Conservation (phyloP, 2,113 vertebrate species). For the Thermophis baileyi region DNA sequence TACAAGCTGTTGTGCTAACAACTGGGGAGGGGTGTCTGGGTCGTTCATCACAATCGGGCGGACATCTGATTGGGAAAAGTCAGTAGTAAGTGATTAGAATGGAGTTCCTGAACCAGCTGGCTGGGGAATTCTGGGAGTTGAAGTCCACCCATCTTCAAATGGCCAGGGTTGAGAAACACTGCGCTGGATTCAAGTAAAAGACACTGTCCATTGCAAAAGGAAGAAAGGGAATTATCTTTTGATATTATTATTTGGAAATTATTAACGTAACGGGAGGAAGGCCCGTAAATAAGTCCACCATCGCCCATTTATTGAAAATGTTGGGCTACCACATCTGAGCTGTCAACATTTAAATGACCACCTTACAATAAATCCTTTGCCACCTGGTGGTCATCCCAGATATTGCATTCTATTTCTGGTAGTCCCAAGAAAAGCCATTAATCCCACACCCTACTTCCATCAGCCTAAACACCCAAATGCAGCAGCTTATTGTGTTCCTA, state of each 20-base stretch:
- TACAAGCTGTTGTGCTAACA: not conserved
- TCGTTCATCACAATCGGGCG: not conserved
- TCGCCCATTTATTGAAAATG: not conserved
- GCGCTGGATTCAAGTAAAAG: not conserved
- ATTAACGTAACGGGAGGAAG: not conserved
- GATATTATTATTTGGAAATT: not conserved
- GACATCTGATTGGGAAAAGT: not conserved
- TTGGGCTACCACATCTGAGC: not conserved
- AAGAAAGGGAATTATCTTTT: not conserved
- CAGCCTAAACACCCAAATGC: too few relatives aligned
- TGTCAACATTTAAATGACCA: not conserved
- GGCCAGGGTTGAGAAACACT: too few relatives aligned
- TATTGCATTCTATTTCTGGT: not conserved
- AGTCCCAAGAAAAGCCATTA: not conserved
- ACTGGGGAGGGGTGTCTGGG: not conserved
- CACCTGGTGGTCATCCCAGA: not conserved
- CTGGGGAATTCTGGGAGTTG: too few relatives aligned
- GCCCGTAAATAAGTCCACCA: not conserved
- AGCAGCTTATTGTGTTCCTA: too few relatives aligned
- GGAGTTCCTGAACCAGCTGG: too few relatives aligned
- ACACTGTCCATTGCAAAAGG: not conserved
- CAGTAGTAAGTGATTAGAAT: not conserved
- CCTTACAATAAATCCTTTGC: not conserved
- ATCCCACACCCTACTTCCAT: too few relatives aligned
- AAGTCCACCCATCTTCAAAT: too few relatives aligned